Conservation (phyloP, 2,888 invertebrate genomes). For the Heliconius ethilla region DNA sequence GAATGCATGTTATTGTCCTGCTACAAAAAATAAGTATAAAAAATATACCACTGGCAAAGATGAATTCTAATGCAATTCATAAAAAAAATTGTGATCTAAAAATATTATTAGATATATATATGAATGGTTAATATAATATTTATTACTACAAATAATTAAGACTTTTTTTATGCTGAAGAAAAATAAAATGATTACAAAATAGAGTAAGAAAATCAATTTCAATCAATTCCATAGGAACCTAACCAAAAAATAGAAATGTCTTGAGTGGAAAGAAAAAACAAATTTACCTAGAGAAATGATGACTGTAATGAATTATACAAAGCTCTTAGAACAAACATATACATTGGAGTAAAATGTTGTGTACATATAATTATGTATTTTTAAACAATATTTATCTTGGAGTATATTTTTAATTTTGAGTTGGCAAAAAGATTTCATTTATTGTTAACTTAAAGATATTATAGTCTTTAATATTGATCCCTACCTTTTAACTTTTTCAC, state of each 20-base stretch:
- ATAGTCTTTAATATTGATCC: too few relatives aligned
- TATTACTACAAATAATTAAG: background rate
- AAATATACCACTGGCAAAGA: slow-evolving; percentile 76
- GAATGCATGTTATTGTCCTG: slow-evolving; percentile 90
- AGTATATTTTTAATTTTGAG: too few relatives aligned
- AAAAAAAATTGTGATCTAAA: background rate
- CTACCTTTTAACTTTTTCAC: background rate
- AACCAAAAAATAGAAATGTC: too few relatives aligned
- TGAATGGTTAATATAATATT: background rate
- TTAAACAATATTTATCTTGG: too few relatives aligned
- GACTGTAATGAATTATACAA: background rate
- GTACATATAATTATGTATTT: background rate
- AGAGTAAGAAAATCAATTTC: too few relatives aligned
- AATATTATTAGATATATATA: background rate
- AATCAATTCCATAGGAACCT: too few relatives aligned
- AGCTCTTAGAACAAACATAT: background rate
- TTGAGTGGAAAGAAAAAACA: too few relatives aligned
- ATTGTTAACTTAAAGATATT: too few relatives aligned
- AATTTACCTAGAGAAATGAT: too few relatives aligned
- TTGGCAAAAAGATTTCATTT: too few relatives aligned
- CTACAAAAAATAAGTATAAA: slow-evolving; percentile 74
- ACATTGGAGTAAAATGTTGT: background rate
- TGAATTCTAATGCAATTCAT: slow-evolving; percentile 59
- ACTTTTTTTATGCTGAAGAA: background rate
- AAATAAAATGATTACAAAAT: background rate